Base-by-base conservation (phyloP, 2,888 invertebrate genomes). In the Alcis repandata region DNA sequence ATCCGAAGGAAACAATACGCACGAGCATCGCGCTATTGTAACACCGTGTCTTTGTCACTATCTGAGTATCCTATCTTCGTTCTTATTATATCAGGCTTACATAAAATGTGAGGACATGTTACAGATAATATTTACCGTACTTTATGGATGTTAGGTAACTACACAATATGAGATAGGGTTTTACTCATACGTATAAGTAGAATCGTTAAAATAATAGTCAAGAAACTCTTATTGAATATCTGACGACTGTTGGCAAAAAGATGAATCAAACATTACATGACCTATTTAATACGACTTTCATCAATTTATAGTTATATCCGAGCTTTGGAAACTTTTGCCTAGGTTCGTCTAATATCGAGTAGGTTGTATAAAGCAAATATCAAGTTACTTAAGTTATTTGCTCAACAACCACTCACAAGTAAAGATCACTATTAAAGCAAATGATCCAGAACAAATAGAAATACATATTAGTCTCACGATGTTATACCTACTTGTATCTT, bases 41-140 rank as follows among this genome's bases (percentile, higher is more conserved):
- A 74, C 71, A 67, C 60, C 72, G 73, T 77, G 82, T 87, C 86
- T 85, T 86, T 86, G 86, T 87, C 82, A 76, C 77, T 86, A 85
- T 86, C 86, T 84, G 73, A 77, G 83, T 79, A 79, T 82, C 83
- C 85, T 83, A 84, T 86, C 85, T 79, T 73, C 68, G 71, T 76
- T 76, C 79, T 81, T 84, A 85, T 84, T 82, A 85, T 79, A 66
- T 79, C 70, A 75, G 75, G 76, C 71, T 77, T 76, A 80, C 77
- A 75, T 75, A 77, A 77, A 79, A 79, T 77, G 75, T 70, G 72
- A 59, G 63, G 67, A 63, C 63, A 65, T 62, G 59, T 68, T 67
- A 60, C 65, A 62, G 46, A 63, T 58, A 63, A 65, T 60, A 62
- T 19, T 36, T 36, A 19, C n/a, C 4, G 7, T 13, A n/a, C 20